Evolutionary conservation across 2,888 invertebrate species (phyloP).

Genomic region (Drosophila borborema): DNA sequence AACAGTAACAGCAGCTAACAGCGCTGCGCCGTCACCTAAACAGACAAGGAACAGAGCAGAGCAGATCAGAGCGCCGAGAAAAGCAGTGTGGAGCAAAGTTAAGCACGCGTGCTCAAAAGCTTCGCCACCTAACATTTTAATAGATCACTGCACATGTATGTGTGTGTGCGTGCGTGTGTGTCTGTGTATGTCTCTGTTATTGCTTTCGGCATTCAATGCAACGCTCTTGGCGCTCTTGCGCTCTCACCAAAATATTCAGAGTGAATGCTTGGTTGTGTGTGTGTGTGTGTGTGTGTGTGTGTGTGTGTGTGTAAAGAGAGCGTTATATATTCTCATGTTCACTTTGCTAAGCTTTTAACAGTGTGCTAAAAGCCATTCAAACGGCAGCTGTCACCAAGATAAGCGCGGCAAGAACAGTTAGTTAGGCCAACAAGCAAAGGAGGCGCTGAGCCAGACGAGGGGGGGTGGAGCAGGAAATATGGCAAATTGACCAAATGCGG

Average conservation of each 20-base stretch:
- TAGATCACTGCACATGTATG: slow-evolving; percentile 10
- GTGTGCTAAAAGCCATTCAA: slow-evolving; percentile 13
- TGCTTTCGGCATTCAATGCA: slow-evolving; percentile 13
- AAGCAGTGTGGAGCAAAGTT: slow-evolving; percentile 10
- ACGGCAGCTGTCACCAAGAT: slow-evolving; percentile 25
- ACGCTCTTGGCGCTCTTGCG: background rate
- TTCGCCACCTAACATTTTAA: slow-evolving; percentile 16
- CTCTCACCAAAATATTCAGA: background rate
- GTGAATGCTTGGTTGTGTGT: background rate
- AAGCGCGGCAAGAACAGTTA: slow-evolving; percentile 5
- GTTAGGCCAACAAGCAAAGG: background rate
- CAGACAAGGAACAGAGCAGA: slow-evolving; percentile 1
- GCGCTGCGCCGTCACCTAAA: slow-evolving; percentile 21
- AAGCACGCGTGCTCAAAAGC: slow-evolving; percentile 24
- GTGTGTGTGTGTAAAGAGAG: background rate
- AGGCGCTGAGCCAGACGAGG: background rate
- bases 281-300: no score
- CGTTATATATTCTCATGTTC: background rate
- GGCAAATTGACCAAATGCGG: slow-evolving; percentile 22
- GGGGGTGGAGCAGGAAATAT: background rate
- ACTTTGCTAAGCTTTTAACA: slow-evolving; percentile 17
- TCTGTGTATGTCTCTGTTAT: slow-evolving; percentile 1
- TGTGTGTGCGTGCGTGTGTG: background rate
- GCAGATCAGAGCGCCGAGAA: background rate
- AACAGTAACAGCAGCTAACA: slow-evolving; percentile 23